A percentile compares a stretch with the other conserved stretches of the same genome.
Evolutionary conservation across 2,113 vertebrate genomes (phyloP).

Genomic region (Cinclus mexicanus): DNA sequence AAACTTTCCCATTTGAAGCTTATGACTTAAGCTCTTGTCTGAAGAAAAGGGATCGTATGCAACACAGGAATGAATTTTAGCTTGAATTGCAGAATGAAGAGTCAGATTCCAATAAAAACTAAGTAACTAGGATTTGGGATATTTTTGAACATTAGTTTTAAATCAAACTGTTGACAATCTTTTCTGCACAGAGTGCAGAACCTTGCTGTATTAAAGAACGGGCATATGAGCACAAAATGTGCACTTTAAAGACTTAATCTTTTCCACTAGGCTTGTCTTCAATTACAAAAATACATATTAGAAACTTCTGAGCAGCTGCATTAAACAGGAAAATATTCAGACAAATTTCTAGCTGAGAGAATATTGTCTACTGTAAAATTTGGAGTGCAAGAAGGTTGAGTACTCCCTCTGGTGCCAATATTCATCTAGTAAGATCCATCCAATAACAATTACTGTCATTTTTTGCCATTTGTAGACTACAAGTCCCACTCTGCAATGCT

Average conservation of each 20-base stretch:
- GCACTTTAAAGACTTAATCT: slow-evolving; percentile 6
- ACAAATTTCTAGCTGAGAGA: background rate
- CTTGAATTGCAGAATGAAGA: slow-evolving; percentile 1
- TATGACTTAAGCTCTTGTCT: background rate
- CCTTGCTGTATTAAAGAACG: background rate
- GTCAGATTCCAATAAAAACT: background rate
- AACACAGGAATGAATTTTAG: background rate
- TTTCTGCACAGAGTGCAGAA: background rate
- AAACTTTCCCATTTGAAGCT: background rate
- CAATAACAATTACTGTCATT: background rate
- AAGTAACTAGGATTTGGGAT: background rate
- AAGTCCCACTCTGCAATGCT: background rate
- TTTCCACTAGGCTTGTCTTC: background rate
- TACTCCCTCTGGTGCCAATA: background rate
- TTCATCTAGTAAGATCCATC: background rate
- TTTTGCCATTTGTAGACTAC: background rate
- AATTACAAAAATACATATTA: slow-evolving; percentile 18
- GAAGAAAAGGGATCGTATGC: background rate
- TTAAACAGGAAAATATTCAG: background rate
- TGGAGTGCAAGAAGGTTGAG: background rate
- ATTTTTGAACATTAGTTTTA: slow-evolving; percentile 31
- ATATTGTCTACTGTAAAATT: background rate
- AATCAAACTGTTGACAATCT: background rate
- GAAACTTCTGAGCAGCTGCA: background rate
- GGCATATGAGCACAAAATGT: background rate